Evolutionary conservation across 2,797 vertebrate genomes (phyloP).

Genomic region (Poeciliopsis presidionis): DNA sequence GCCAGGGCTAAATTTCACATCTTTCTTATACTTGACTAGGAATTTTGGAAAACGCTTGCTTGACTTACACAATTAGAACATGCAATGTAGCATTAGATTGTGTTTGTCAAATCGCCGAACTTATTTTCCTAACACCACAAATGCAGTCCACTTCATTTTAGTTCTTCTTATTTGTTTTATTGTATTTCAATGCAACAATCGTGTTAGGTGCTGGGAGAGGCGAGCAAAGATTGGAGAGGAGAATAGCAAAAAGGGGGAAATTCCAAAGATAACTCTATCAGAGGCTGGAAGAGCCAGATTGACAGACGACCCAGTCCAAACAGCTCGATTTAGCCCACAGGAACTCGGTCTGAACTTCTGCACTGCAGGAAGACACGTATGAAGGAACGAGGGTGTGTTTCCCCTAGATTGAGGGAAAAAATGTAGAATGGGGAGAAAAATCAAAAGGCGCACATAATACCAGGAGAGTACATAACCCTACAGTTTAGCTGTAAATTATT

Average conservation of each 20-base stretch:
- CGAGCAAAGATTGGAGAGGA: constrained; percentile 41
- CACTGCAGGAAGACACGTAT: constrained; percentile 43
- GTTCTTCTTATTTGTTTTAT: constrained; percentile 35
- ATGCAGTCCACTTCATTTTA: constrained; percentile 1
- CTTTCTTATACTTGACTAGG: constrained; percentile 19
- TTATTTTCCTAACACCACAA: constrained; percentile 37
- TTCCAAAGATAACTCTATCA: constrained; percentile 75
- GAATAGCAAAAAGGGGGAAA: constrained; percentile 63
- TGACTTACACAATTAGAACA: background rate
- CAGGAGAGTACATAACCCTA: background rate
- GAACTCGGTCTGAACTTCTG: constrained; percentile 60
- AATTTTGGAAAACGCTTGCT: background rate
- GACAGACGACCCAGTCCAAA: constrained; percentile 61
- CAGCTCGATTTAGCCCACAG: constrained; percentile 53
- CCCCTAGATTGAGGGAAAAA: constrained; percentile 12
- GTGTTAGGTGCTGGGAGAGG: constrained; percentile 25
- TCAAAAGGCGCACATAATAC: constrained; percentile 10
- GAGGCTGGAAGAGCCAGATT: constrained; percentile 59
- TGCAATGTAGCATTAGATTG: background rate
- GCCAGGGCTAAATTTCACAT: background rate
- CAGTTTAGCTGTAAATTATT: too few species aligned
- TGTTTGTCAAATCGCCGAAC: constrained; percentile 3
- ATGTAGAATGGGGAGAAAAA: background rate
- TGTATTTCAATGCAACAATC: constrained; percentile 43
- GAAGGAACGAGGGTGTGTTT: constrained; percentile 2